A percentile compares a stretch with the other conserved stretches of the same genome.
Conservation (phyloP, 2,888 invertebrate genomes). For the Melanophora roralis region DNA sequence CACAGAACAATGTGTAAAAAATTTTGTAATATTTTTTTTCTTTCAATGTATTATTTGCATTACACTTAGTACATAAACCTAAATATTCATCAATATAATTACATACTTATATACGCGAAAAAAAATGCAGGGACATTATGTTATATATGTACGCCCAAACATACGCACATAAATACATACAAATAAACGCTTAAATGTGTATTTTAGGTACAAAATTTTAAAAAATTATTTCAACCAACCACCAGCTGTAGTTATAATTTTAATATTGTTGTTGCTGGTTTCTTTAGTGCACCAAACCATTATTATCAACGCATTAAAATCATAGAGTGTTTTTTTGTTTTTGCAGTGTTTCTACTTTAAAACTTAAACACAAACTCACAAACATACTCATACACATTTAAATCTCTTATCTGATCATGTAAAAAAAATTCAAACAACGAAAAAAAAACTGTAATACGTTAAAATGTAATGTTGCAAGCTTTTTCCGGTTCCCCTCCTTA, state of each 20-base stretch:
- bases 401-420: conserved; percentile 73
- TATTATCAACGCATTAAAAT: conserved; percentile 74
- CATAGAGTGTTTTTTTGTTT: conserved; percentile 56
- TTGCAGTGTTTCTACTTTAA: conserved; percentile 67
- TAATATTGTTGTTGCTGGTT: not conserved
- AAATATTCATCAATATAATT: conserved; percentile 44
- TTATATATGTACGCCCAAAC: not conserved
- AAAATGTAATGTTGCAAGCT: conserved; percentile 73
- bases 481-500: conserved; percentile 70
- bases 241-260: conserved; percentile 51
- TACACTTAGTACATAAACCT: conserved; percentile 24
- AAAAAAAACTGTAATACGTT: conserved; percentile 60
- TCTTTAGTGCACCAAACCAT: conserved; percentile 42
- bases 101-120: conserved; percentile 2
- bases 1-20: no score
- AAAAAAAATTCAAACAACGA: conserved; percentile 60
- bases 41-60: conserved; percentile 6
- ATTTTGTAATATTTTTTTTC: not conserved
- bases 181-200: not conserved
- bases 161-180: not conserved
- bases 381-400: conserved; percentile 36
- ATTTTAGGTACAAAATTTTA: conserved; percentile 9
- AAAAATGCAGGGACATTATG: conserved; percentile 42
- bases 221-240: conserved; percentile 50
- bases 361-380: conserved; percentile 42